Conservation (phyloP, 2,797 vertebrate genomes). For the Coreius guichenoti region DNA sequence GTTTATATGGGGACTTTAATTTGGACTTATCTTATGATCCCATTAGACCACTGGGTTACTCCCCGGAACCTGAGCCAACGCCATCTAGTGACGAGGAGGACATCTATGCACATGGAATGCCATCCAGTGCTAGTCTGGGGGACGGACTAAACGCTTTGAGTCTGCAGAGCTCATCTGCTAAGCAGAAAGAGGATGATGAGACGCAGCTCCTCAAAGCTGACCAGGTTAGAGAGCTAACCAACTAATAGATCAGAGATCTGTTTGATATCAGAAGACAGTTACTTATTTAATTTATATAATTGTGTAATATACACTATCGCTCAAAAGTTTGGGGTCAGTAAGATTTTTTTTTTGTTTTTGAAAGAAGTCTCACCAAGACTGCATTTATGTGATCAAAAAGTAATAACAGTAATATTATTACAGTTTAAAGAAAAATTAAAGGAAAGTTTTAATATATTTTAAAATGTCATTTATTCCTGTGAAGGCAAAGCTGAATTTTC, state of each 20-base stretch:
- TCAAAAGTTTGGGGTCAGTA: neutral
- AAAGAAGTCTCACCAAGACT: neutral
- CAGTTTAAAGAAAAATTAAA: neutral
- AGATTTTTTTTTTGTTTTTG: neutral
- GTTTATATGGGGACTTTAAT: slow-evolving; percentile 44
- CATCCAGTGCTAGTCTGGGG: slow-evolving; percentile 74
- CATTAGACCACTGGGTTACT: slow-evolving; percentile 67
- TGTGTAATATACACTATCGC: neutral
- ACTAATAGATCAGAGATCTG: neutral
- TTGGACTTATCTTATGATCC: slow-evolving; percentile 57
- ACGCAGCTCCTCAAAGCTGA: slow-evolving; percentile 78
- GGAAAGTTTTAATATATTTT: neutral
- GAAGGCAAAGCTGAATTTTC: neutral
- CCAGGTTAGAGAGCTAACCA: slow-evolving; percentile 76
- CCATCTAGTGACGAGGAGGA: slow-evolving; percentile 93
- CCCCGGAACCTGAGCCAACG: slow-evolving; percentile 65
- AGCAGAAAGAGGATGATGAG: slow-evolving; percentile 72
- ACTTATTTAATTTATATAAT: neutral
- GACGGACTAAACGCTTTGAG: slow-evolving; percentile 61
- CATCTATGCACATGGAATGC: slow-evolving; percentile 85
- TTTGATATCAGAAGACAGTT: neutral
- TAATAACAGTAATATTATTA: neutral
- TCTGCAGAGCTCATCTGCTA: slow-evolving; percentile 49
- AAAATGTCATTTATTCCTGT: neutral
- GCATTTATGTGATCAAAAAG: neutral